These are phyloP conservation scores for Scaptomyza hsui DNA, from an alignment of 1,140 invertebrate species.

Conservation along the genomic window DNA sequence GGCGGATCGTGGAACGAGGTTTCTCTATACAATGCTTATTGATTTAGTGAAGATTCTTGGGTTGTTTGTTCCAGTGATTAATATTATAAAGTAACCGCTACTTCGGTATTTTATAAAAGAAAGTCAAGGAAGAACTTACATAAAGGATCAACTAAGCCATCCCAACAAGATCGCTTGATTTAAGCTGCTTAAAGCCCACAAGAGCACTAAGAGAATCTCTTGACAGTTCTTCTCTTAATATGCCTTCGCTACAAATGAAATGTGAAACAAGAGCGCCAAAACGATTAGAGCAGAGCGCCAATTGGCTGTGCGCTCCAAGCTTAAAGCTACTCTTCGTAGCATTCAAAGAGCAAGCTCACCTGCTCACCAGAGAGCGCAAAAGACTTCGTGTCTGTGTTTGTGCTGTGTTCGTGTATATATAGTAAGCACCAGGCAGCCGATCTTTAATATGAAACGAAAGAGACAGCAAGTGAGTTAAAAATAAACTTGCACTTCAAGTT, in stretches of 20 bases:
- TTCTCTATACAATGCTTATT: conserved; percentile 48
- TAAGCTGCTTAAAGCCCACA: conserved; percentile 41
- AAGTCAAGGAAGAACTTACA: too few species aligned
- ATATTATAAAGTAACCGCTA: conserved; percentile 36
- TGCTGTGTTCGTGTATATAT: conserved; percentile 25
- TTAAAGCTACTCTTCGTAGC: conserved; percentile 50
- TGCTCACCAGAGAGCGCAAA: conserved; percentile 32
- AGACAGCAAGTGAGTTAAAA: conserved; percentile 54
- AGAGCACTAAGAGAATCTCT: conserved; percentile 14
- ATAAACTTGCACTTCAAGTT: conserved; percentile 64
- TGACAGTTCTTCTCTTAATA: neutral
- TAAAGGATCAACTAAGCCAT: too few species aligned
- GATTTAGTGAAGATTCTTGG: conserved; percentile 57
- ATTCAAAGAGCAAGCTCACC: conserved; percentile 67
- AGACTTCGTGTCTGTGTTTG: conserved; percentile 13
- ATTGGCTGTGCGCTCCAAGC: conserved; percentile 1
- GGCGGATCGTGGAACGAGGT: conserved; percentile 26
- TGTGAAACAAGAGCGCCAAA: conserved; percentile 48
- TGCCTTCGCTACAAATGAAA: conserved; percentile 44
- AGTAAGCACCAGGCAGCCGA: conserved; percentile 28
- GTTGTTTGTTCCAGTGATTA: conserved; percentile 63
- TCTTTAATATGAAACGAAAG: conserved; percentile 16
- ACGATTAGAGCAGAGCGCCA: conserved; percentile 21
- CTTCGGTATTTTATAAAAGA: conserved; percentile 1
- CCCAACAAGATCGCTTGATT: neutral